phyloP scores from a whole-genome alignment of 2,888 invertebrate genomes.

The Agriotes lineatus region DNA sequence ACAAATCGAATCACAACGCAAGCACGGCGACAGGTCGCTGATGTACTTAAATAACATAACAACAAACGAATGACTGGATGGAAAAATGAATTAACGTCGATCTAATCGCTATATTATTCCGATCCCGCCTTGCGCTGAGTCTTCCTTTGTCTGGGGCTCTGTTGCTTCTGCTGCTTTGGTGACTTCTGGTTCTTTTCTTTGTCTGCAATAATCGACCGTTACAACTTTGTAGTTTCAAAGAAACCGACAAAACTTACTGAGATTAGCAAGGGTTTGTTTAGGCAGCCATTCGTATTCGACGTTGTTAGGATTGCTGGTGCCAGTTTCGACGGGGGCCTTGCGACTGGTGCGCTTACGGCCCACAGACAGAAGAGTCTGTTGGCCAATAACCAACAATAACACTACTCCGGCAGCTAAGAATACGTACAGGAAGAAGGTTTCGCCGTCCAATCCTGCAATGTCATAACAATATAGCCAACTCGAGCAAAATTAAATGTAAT shows the following conservation, averaged over 20 bases:
- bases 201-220: constrained; percentile 53
- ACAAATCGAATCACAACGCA: constrained; percentile 2
- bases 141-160: constrained; percentile 84
- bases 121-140: constrained; percentile 80
- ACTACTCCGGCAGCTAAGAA: constrained; percentile 93
- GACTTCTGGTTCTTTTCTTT: constrained; percentile 73
- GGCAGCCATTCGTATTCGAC: constrained; percentile 99
- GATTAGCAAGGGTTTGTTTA: constrained; percentile 84
- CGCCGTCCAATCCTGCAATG: constrained; percentile 86
- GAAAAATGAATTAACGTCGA: constrained; percentile 34
- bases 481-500: too few relatives aligned
- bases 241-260: constrained; percentile 78
- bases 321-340: constrained; percentile 83
- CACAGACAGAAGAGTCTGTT: constrained; percentile 87
- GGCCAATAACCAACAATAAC: constrained; percentile 87
- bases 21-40: neutral
- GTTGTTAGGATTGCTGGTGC: constrained; percentile 88
- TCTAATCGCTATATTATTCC: constrained; percentile 53
- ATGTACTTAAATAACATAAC: constrained; percentile 34
- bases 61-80: constrained; percentile 42
- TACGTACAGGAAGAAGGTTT: constrained; percentile 98
- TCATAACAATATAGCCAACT: too few relatives aligned
- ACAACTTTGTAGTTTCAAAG: neutral
- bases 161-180: constrained; percentile 73
- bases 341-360: constrained; percentile 78